Conservation (phyloP, 2,113 vertebrate genomes). For the Herpailurus yagouaroundi region DNA sequence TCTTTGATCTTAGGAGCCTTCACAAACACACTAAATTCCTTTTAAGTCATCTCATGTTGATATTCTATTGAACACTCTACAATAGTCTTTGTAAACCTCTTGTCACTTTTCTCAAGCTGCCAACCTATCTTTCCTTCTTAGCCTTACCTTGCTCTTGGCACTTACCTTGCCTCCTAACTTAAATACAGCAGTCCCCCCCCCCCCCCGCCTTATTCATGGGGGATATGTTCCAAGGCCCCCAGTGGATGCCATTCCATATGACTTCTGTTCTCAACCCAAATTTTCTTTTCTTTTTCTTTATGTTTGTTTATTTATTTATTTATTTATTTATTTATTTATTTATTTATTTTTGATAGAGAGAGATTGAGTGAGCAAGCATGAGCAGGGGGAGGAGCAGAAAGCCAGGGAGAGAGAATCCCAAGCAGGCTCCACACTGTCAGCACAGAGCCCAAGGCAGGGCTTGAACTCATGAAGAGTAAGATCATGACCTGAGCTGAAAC, state of each 20-base stretch:
- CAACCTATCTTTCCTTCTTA: neutral
- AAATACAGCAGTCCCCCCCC: neutral
- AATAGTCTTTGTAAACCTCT: neutral
- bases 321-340: too few species aligned
- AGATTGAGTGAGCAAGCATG: too few species aligned
- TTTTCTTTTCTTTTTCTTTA: neutral
- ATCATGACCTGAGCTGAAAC: too few species aligned
- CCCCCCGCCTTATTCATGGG: too few species aligned
- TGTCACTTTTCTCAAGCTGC: neutral
- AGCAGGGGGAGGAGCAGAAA: too few species aligned
- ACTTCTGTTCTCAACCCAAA: neutral
- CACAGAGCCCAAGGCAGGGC: too few species aligned
- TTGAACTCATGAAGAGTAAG: too few species aligned
- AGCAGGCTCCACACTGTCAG: too few species aligned
- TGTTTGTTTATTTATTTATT: too few species aligned
- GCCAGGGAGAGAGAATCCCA: too few species aligned
- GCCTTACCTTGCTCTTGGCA: neutral
- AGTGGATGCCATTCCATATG: neutral
- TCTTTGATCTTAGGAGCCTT: neutral
- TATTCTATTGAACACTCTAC: neutral
- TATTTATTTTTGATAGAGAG: too few species aligned
- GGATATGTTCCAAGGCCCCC: too few species aligned
- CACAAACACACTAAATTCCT: neutral
- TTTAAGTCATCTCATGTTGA: neutral
- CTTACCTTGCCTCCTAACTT: neutral